Conservation (phyloP, 2,888 invertebrate species). For the Peribatodes rhomboidaria region DNA sequence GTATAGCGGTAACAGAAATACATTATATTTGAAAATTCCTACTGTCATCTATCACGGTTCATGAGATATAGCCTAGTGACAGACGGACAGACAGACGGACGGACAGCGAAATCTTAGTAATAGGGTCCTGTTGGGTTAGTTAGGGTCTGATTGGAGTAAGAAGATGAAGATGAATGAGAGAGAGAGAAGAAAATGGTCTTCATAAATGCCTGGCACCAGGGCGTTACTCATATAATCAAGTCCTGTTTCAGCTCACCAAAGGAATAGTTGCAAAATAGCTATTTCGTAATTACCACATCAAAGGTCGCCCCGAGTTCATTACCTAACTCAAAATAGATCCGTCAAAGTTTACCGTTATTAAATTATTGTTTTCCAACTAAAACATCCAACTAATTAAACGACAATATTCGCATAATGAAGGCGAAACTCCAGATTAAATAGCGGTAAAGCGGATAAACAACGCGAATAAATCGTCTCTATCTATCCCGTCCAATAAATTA, state of each 20-base stretch:
- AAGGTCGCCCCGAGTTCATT: slow-evolving; percentile 8
- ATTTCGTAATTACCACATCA: slow-evolving; percentile 10
- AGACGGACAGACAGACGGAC: too few species aligned
- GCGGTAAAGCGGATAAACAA: slow-evolving; percentile 27
- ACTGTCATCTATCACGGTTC: too few species aligned
- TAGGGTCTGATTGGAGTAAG: too few species aligned
- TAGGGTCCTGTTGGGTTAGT: too few species aligned
- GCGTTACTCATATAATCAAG: too few species aligned
- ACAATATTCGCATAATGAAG: slow-evolving; percentile 29
- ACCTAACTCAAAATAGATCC: slow-evolving; percentile 12
- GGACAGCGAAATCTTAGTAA: too few species aligned
- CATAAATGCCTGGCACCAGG: background rate
- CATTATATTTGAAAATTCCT: too few species aligned
- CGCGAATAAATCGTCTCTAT: slow-evolving; percentile 32
- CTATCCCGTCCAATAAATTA: slow-evolving; percentile 35
- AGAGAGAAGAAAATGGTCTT: too few species aligned
- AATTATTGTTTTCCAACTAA: slow-evolving; percentile 27
- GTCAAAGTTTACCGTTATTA: slow-evolving; percentile 19
- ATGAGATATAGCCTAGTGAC: too few species aligned
- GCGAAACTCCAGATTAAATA: slow-evolving; percentile 22
- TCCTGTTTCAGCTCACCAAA: background rate
- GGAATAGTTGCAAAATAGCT: slow-evolving; percentile 15
- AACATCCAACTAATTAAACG: slow-evolving; percentile 24
- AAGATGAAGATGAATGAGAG: too few species aligned
- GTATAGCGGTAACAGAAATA: too few species aligned